Evolutionary conservation across 2,797 vertebrate genomes (phyloP).

Genomic region (Meriones psammophilus): DNA sequence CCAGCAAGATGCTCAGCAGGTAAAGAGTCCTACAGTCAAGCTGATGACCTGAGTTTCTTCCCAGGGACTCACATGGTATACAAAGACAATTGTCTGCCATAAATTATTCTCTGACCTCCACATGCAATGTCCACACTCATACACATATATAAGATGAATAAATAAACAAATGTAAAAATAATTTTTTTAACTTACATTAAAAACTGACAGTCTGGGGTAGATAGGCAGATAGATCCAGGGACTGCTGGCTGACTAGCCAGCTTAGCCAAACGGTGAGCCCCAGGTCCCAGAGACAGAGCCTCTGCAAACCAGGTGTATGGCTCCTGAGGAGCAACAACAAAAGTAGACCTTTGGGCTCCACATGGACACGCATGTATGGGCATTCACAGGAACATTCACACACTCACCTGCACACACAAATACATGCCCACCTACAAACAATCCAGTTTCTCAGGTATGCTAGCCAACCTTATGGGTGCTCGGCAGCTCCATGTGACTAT

Average conservation of each 20-base stretch:
- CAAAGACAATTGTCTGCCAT: background rate
- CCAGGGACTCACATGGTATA: background rate
- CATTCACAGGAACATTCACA: background rate
- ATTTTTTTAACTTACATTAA: background rate
- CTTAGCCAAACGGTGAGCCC: background rate
- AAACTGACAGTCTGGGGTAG: background rate
- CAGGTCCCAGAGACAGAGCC: background rate
- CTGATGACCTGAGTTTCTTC: background rate
- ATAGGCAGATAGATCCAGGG: background rate
- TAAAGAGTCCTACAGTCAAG: background rate
- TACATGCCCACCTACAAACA: background rate
- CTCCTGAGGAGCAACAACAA: background rate
- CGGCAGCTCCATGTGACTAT: background rate
- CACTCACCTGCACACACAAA: background rate
- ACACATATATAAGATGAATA: background rate
- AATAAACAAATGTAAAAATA: background rate
- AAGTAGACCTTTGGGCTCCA: background rate
- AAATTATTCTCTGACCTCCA: slow-evolving; percentile 8
- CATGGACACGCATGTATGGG: background rate
- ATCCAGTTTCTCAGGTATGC: slow-evolving; percentile 32
- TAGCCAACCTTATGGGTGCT: background rate
- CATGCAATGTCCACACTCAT: background rate
- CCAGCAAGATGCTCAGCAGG: background rate
- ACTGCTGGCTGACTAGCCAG: background rate
- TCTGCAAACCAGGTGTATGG: background rate